Evolutionary conservation across 1,140 invertebrate species (phyloP).

Genomic region (Epicauta chinensis): DNA sequence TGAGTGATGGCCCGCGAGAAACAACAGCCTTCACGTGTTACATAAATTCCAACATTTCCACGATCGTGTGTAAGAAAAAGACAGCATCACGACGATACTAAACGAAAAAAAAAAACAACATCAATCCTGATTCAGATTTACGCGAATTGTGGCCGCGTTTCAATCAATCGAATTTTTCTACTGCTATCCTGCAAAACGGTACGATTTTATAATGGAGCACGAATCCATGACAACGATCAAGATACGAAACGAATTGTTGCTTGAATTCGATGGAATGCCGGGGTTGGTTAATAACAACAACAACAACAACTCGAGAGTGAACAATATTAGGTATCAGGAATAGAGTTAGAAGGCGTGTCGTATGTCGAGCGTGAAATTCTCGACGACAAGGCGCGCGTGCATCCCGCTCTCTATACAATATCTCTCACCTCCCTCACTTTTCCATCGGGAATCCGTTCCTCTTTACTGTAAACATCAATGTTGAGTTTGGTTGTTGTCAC

Average conservation of each 20-base stretch:
- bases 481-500: too few relatives aligned
- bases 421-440: too few relatives aligned
- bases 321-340: conserved; percentile 17
- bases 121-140: conserved; percentile 4
- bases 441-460: too few relatives aligned
- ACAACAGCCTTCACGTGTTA: conserved; percentile 39
- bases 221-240: background rate
- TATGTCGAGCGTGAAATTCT: conserved; percentile 11
- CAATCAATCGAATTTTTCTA: too few relatives aligned
- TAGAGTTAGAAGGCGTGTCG: conserved; percentile 16
- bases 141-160: background rate
- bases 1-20: conserved; percentile 38
- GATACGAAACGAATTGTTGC: background rate
- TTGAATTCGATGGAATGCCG: background rate
- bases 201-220: too few relatives aligned
- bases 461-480: too few relatives aligned
- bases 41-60: conserved; percentile 31
- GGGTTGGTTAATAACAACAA: conserved; percentile 2
- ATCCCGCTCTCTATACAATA: too few relatives aligned
- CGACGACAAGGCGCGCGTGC: conserved; percentile 15
- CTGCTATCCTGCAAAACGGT: too few relatives aligned
- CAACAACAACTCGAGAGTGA: background rate
- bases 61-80: background rate
- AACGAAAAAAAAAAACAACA: background rate
- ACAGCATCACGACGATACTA: conserved; percentile 1